phyloP scores from a whole-genome alignment of 1,140 invertebrate species.

The Diprion similis region DNA sequence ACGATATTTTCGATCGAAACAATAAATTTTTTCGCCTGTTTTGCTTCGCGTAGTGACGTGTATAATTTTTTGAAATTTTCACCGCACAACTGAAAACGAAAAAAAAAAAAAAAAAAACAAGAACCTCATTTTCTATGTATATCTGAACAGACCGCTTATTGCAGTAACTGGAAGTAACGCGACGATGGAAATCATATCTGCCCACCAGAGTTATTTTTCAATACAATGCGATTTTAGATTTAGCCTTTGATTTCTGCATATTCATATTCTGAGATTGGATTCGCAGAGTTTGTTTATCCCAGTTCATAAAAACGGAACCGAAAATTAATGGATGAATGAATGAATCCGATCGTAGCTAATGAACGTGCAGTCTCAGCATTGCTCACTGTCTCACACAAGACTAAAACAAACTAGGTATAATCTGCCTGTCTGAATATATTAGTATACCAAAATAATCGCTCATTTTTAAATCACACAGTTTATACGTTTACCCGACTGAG shows the following conservation, averaged over 20 bases:
- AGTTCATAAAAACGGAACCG: background rate
- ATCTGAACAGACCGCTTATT: slow-evolving; percentile 25
- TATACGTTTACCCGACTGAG: slow-evolving; percentile 1
- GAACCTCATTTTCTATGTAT: background rate
- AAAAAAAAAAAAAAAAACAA: background rate
- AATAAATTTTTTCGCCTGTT: no score
- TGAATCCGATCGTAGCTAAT: slow-evolving; percentile 28
- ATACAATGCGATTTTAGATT: slow-evolving; percentile 37
- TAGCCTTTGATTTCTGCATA: slow-evolving; percentile 34
- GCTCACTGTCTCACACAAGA: slow-evolving; percentile 45
- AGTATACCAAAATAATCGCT: background rate
- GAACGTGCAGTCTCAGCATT: slow-evolving; percentile 35
- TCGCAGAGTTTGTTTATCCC: background rate
- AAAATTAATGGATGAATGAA: slow-evolving; percentile 6
- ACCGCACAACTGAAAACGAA: slow-evolving; percentile 1
- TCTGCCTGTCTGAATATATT: slow-evolving; percentile 32
- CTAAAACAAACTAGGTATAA: slow-evolving; percentile 29
- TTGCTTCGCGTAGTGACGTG: no score
- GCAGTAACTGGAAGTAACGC: slow-evolving; percentile 28
- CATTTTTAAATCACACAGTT: background rate
- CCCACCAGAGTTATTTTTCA: slow-evolving; percentile 46
- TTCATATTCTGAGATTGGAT: slow-evolving; percentile 16
- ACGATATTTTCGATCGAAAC: no score
- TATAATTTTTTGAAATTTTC: no score
- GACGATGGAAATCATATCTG: slow-evolving; percentile 30